phyloP scores from a whole-genome alignment of 2,888 invertebrate genomes.

The Vanessa cardui region DNA sequence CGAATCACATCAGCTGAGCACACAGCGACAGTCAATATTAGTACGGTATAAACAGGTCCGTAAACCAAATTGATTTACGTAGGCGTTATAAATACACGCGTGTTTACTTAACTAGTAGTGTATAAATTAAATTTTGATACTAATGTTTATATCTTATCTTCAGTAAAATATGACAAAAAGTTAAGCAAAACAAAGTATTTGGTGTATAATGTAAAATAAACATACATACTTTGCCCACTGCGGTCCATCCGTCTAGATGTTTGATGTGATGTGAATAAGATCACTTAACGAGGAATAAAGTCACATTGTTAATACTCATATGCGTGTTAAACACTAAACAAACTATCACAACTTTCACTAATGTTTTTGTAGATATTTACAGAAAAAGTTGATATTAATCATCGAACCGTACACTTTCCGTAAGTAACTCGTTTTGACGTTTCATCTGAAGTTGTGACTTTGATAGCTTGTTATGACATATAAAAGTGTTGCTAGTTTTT shows the following conservation, averaged over 20 bases:
- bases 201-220: constrained; percentile 27
- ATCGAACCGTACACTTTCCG: constrained; percentile 29
- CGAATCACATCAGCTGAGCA: constrained; percentile 2
- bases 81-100: constrained; percentile 42
- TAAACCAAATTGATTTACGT: constrained; percentile 41
- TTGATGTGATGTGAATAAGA: constrained; percentile 15
- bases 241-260: constrained; percentile 65
- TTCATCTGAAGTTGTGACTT: constrained; percentile 17
- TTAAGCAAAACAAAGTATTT: background rate
- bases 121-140: background rate
- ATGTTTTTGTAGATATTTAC: constrained; percentile 39
- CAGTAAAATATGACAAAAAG: background rate
- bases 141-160: background rate
- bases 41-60: constrained; percentile 17
- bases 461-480: constrained; percentile 21
- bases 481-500: background rate
- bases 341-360: constrained; percentile 36
- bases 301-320: constrained; percentile 27
- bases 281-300: constrained; percentile 18
- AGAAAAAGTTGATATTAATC: constrained; percentile 33
- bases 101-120: constrained; percentile 18
- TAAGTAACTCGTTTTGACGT: constrained; percentile 22
- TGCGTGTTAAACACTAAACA: constrained; percentile 12
- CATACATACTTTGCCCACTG: constrained; percentile 61
- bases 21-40: background rate